Base-by-base conservation (phyloP, 2,888 invertebrate species). In the Apodemia duryi region DNA sequence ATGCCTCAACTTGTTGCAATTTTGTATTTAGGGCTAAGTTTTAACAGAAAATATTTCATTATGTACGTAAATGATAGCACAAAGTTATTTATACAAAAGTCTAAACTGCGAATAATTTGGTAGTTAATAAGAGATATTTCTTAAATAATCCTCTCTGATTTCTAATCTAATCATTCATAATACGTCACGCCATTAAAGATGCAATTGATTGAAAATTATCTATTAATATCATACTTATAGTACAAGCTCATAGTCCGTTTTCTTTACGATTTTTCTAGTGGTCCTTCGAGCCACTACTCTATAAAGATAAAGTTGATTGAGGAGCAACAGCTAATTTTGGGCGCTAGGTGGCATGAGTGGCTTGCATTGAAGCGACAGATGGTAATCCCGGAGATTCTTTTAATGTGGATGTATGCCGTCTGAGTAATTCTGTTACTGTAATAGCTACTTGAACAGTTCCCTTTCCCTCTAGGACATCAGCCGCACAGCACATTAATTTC, bases 391-490 rank as follows among this genome's bases (percentile, higher is more conserved):
- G 62, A 75, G 80, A 11, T 79, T 76, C 49, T 67, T 66, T 79
- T 35, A 79, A 63, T 0, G 49, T 49, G n/a, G 73, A 74, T 1
- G 75, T 70, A 64, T 87, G 88, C 9, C 96, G 93, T 69, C 95
- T 93, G 63, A 97, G 93, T 21, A 98, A 89, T 83, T 97, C 97
- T 1, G 95, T 94, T 32, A 98, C 97, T 0, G 98, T 98, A 70
- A 97, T 95, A 63, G 98, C 97, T 35, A 98, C 95, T 81, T 97
- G 96, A 2, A 97, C 96, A 13, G 96, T 94, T 1, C 96, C 96
- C 80, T 97, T 96, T 66, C 97, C 97, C 86, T 98, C 98, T 61
- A 98, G 91, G n/a, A 98, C 96, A 85, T 98, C 98, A 49, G 97
- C 95, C 51, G 98, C 95, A 83, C 97, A 97, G 90, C 98, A 98